Conservation (phyloP, 2,113 vertebrate genomes). For the Sander vitreus region DNA sequence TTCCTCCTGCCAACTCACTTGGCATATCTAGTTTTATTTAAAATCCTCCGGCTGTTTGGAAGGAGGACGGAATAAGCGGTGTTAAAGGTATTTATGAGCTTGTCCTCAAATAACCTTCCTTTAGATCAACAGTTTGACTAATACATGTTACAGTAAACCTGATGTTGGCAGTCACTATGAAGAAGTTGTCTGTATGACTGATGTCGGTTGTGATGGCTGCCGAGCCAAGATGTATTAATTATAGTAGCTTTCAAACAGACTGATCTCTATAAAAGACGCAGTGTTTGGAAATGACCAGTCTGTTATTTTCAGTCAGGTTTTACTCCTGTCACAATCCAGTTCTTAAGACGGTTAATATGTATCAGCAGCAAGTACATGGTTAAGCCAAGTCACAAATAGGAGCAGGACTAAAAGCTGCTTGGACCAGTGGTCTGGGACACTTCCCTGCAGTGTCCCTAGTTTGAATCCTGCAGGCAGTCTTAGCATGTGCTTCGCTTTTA, state of each 20-base stretch:
- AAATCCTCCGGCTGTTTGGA: slow-evolving; percentile 73
- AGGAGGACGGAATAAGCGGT: slow-evolving; percentile 58
- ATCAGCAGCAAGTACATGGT: neutral
- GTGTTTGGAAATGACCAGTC: slow-evolving; percentile 34
- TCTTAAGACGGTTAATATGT: neutral
- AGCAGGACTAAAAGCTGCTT: neutral
- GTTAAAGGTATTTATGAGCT: slow-evolving; percentile 77
- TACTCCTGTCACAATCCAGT: slow-evolving; percentile 1
- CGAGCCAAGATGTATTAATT: slow-evolving; percentile 69
- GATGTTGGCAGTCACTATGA: slow-evolving; percentile 65
- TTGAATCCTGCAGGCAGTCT: neutral
- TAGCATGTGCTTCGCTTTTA: neutral
- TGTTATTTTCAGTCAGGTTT: slow-evolving; percentile 6
- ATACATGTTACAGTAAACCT: slow-evolving; percentile 69
- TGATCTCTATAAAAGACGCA: slow-evolving; percentile 44
- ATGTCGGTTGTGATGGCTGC: slow-evolving; percentile 49
- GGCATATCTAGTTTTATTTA: slow-evolving; percentile 75
- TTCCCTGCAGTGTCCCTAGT: neutral
- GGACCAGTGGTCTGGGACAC: neutral
- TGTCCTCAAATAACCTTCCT: slow-evolving; percentile 80
- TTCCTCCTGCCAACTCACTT: slow-evolving; percentile 77
- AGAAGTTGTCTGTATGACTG: slow-evolving; percentile 71
- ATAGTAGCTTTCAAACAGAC: slow-evolving; percentile 64
- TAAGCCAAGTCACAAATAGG: neutral
- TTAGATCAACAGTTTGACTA: slow-evolving; percentile 74